Evolutionary conservation across 2,797 vertebrate species (phyloP), one percentile per base, ranked within the genome.

Genomic region (Cossypha polioptera): DNA sequence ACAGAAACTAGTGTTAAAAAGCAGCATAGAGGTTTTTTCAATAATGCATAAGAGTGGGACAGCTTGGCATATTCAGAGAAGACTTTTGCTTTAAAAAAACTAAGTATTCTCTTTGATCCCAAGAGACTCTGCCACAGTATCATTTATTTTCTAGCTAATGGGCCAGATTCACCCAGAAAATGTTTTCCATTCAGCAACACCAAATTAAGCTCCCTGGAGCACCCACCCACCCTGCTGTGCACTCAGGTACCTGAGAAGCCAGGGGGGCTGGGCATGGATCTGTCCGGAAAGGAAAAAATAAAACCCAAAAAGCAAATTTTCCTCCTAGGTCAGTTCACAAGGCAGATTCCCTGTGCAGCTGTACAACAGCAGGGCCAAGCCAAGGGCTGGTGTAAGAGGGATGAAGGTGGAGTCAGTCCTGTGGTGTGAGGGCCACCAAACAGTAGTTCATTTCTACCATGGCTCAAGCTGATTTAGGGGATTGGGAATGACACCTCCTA

Each of bases 401-500:
- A 51, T 35, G 36, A 80, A 45, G 21, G 7, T 4, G 9, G 8
- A 25, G 24, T 45, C 58, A 20, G 48, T 35, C 40, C 43, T 57
- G 36, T 2, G 2, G 40, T 0, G 0, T 0, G 14, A 19, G 0
- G 0, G 58, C 28, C 47, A 29, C 42, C 7, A 10, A 29, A 73
- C 31, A 51, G 6, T 48, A 35, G 31, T 1, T 74, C 16, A 18
- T 35, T 69, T 42, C 53, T 71, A 14, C 43, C 26, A 19, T 1
- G 1, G 33, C 8, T 90, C 42, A 43, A 71, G 7, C 1, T 77
- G 59, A 36, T 78, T 62, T 48, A 73, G n/a, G 31, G 45, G 16
- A 45, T 19, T 53, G n/a, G 54, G 47, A 80, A 65, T 28, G 28
- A 36, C n/a, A 43, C 26, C 21, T 59, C 36, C 65, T 20, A 61